A percentile compares a stretch with the other conserved stretches of the same genome.
These are phyloP conservation scores for Labia minor DNA, from an alignment of 2,888 invertebrate genomes.

Conservation along the genomic window DNA sequence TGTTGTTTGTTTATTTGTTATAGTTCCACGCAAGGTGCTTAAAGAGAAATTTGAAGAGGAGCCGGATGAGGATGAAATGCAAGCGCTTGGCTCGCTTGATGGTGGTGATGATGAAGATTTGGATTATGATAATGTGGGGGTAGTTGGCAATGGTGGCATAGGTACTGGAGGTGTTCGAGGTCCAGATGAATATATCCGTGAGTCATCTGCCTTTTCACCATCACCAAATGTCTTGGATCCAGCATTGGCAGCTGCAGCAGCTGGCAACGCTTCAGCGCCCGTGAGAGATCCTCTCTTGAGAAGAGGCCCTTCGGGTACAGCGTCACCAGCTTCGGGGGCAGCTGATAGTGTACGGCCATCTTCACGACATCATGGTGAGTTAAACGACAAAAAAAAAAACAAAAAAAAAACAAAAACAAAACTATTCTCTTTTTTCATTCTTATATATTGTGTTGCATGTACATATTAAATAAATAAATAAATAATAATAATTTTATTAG, in stretches of 20 bases:
- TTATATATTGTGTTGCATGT: no score
- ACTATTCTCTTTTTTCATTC: no score
- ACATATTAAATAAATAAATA: no score
- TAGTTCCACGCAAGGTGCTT: constrained; percentile 75
- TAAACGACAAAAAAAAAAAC: no score
- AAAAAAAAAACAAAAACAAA: no score
- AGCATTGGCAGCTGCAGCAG: constrained; percentile 17
- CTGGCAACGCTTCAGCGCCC: constrained; percentile 33
- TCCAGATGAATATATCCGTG: constrained; percentile 45
- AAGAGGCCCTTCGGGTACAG: neutral
- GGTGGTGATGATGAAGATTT: constrained; percentile 43
- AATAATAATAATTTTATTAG: no score
- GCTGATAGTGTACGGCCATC: neutral
- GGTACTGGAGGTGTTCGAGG: constrained; percentile 42
- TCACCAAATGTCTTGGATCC: constrained; percentile 36
- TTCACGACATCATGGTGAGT: neutral
- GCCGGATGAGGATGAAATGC: constrained; percentile 63
- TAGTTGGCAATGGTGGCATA: constrained; percentile 37
- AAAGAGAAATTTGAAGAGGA: constrained; percentile 72
- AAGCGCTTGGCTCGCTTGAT: constrained; percentile 34
- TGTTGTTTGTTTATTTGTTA: no score
- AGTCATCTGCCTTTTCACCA: constrained; percentile 46
- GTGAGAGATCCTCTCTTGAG: constrained; percentile 23
- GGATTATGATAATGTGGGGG: constrained; percentile 36
- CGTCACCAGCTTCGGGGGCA: constrained; percentile 2